Conservation (phyloP, 2,888 invertebrate genomes). For the Acleris sparsana region DNA sequence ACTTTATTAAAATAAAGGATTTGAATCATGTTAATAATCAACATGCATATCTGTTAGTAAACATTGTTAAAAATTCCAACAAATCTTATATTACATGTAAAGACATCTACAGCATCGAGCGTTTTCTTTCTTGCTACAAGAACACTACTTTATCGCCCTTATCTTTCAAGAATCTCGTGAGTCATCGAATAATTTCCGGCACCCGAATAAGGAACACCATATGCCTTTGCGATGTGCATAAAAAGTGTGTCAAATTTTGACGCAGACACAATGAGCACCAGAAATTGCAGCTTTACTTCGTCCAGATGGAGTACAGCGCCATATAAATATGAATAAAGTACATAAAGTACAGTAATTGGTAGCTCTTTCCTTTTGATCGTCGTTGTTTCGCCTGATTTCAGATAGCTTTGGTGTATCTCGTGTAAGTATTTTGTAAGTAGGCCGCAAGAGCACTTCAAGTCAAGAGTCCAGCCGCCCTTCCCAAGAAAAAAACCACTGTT, state of each 20-base stretch:
- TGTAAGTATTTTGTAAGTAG: neutral
- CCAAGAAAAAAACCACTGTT: neutral
- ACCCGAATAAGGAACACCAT: constrained; percentile 68
- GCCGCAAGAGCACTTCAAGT: neutral
- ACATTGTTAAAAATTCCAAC: neutral
- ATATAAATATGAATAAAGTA: neutral
- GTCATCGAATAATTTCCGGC: constrained; percentile 69
- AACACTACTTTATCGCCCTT: constrained; percentile 63
- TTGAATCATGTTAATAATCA: neutral
- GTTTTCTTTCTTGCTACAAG: constrained; percentile 1
- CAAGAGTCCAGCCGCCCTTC: neutral
- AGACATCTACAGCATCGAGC: neutral
- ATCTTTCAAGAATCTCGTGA: constrained; percentile 68
- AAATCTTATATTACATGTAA: neutral
- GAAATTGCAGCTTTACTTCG: constrained; percentile 31
- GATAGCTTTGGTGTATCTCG: too few relatives aligned
- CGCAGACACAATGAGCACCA: constrained; percentile 40
- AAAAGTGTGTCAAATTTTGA: constrained; percentile 62
- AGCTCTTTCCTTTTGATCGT: too few relatives aligned
- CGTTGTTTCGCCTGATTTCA: too few relatives aligned
- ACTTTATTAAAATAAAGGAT: neutral
- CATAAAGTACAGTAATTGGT: too few relatives aligned
- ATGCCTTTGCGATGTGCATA: constrained; percentile 70
- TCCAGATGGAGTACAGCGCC: too few relatives aligned
- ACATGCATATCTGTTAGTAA: neutral